phyloP scores from a whole-genome alignment of 2,888 invertebrate species.

The Meganola albula region DNA sequence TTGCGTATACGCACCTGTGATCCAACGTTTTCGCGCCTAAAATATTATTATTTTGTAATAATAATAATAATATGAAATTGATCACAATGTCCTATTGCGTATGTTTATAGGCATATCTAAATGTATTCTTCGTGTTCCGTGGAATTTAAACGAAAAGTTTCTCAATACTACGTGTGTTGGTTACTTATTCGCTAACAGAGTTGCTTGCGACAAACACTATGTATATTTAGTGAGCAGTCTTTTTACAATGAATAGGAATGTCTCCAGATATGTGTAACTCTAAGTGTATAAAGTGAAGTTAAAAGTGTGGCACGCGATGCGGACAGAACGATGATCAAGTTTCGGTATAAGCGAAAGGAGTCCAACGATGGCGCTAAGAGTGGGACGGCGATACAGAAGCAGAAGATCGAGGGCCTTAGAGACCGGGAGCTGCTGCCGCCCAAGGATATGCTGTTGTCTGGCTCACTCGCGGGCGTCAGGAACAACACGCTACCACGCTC shows the following conservation, averaged over 20 bases:
- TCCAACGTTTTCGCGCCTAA: slow-evolving; percentile 60
- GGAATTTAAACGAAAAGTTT: slow-evolving; percentile 60
- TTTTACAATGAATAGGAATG: slow-evolving; percentile 51
- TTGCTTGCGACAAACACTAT: slow-evolving; percentile 47
- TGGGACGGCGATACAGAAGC: slow-evolving; percentile 63
- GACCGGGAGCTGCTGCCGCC: slow-evolving; percentile 67
- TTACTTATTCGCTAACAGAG: slow-evolving; percentile 64
- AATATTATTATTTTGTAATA: no score
- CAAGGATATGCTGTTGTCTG: slow-evolving; percentile 61
- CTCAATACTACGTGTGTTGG: slow-evolving; percentile 57
- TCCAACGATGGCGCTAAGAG: slow-evolving; percentile 51
- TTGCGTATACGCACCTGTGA: slow-evolving; percentile 34
- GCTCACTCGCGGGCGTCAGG: slow-evolving; percentile 59
- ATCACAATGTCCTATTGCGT: no score
- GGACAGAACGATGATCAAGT: slow-evolving; percentile 79
- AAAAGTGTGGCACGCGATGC: slow-evolving; percentile 42
- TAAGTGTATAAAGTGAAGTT: slow-evolving; percentile 25
- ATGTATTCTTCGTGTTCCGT: slow-evolving; percentile 34
- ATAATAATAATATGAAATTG: slow-evolving; percentile 23
- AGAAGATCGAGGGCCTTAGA: slow-evolving; percentile 65
- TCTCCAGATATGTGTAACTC: slow-evolving; percentile 42
- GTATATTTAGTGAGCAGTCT: slow-evolving; percentile 59
- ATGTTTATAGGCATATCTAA: slow-evolving; percentile 44
- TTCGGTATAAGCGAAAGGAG: slow-evolving; percentile 82
- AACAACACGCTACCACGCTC: slow-evolving; percentile 68